Evolutionary conservation across 2,888 invertebrate species (phyloP).

Genomic region (Onthophagus sagittarius): DNA sequence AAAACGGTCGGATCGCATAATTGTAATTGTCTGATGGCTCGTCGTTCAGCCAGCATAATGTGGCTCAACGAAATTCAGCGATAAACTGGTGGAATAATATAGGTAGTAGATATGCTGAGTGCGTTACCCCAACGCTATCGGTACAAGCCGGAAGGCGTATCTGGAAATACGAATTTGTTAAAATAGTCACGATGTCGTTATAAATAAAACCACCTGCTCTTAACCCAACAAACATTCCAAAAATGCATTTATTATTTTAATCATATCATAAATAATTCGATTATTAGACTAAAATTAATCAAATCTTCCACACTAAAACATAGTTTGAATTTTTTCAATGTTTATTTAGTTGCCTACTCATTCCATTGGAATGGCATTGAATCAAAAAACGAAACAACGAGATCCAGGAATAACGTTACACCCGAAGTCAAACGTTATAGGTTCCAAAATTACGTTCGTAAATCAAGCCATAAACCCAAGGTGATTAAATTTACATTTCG

Average conservation of each 20-base stretch:
- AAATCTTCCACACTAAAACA: no score
- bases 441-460: neutral
- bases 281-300: no score
- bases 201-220: neutral
- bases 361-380: neutral
- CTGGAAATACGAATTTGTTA: constrained; percentile 4
- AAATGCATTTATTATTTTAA: neutral
- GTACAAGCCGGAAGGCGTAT: neutral
- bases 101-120: constrained; percentile 5
- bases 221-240: neutral
- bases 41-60: constrained; percentile 22
- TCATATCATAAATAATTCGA: neutral
- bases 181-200: neutral
- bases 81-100: constrained; percentile 31
- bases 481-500: neutral
- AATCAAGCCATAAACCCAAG: neutral
- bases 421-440: neutral
- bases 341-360: neutral
- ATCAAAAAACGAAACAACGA: neutral
- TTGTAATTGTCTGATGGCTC: constrained; percentile 38
- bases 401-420: neutral
- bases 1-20: constrained; percentile 42
- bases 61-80: constrained; percentile 26
- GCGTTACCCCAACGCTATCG: neutral
- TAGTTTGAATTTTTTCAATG: neutral